Evolutionary conservation across 2,113 vertebrate genomes (phyloP).

Genomic region (Tachuris rubrigastra): DNA sequence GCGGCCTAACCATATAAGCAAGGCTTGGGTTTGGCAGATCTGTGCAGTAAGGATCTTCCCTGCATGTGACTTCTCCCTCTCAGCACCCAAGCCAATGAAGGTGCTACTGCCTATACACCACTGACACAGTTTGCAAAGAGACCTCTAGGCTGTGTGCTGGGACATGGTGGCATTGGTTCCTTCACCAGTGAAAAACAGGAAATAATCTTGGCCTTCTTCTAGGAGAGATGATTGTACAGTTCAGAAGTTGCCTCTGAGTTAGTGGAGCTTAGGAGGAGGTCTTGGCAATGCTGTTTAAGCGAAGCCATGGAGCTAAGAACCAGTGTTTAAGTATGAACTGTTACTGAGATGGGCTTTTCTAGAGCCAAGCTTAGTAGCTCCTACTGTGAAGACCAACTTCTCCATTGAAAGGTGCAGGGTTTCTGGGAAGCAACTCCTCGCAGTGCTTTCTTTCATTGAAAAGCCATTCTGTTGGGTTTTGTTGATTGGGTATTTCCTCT

Average conservation of each 20-base stretch:
- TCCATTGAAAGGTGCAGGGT: neutral
- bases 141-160: neutral
- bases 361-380: neutral
- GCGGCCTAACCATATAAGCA: neutral
- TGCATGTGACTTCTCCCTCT: neutral
- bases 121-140: neutral
- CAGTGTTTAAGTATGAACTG: neutral
- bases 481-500: neutral
- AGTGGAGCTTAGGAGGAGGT: neutral
- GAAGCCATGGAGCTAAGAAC: neutral
- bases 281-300: neutral
- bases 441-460: neutral
- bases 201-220: neutral
- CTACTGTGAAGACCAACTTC: neutral
- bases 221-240: neutral
- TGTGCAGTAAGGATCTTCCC: neutral
- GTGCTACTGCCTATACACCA: accelerated
- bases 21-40: neutral
- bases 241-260: neutral
- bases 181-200: neutral
- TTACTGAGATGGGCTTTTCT: neutral
- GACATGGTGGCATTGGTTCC: neutral
- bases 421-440: neutral
- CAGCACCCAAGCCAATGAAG: neutral
- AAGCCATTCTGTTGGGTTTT: neutral